Conservation (phyloP, 2,888 invertebrate species). For the Ichneumon xanthorius region DNA sequence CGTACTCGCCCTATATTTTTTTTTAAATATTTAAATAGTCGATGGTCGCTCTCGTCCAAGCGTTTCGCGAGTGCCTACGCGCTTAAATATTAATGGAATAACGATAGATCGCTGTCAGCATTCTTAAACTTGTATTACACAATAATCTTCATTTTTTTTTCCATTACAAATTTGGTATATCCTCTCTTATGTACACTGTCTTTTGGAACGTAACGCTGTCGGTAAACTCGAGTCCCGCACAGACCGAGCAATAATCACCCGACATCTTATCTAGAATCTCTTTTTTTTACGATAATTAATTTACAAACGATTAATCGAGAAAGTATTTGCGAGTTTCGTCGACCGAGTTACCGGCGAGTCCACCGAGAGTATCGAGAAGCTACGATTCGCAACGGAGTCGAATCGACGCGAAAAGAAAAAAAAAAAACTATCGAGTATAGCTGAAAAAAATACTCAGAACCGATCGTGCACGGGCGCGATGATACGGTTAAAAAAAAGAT, state of each 20-base stretch:
- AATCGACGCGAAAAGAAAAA: constrained; percentile 19
- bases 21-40: constrained; percentile 15
- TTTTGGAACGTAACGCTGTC: constrained; percentile 59
- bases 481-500: constrained; percentile 18
- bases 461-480: not conserved
- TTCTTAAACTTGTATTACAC: constrained; percentile 73
- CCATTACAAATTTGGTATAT: constrained; percentile 78
- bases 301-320: constrained; percentile 51
- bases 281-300: constrained; percentile 51
- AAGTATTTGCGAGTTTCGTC: constrained; percentile 1
- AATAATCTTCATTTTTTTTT: constrained; percentile 68
- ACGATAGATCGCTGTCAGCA: constrained; percentile 71
- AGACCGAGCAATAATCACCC: constrained; percentile 13
- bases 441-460: constrained; percentile 17
- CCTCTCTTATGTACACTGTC: constrained; percentile 75
- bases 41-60: constrained; percentile 32
- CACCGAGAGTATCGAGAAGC: constrained; percentile 28
- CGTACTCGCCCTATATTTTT: not conserved
- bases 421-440: not conserved
- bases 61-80: constrained; percentile 59
- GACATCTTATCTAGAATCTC: constrained; percentile 2
- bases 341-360: not conserved
- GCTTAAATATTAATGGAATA: constrained; percentile 71
- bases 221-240: constrained; percentile 49
- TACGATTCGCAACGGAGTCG: constrained; percentile 41